A percentile compares a stretch with the other conserved stretches of the same genome.
phyloP scores from a whole-genome alignment of 2,888 invertebrate genomes.

The Cephus pygmeus region DNA sequence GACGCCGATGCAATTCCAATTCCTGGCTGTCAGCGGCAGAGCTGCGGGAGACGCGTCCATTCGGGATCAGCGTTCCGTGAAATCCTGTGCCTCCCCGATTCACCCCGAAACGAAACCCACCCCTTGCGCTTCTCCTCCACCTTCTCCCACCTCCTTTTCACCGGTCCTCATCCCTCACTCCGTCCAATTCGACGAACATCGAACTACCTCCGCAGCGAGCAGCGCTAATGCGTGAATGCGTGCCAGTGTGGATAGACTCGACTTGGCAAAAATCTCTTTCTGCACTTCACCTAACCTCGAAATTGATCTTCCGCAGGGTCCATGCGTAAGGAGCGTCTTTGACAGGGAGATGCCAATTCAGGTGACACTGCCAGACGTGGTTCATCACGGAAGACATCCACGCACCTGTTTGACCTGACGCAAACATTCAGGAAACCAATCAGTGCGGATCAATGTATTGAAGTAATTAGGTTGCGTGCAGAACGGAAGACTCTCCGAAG shows the following conservation, averaged over 20 bases:
- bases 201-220: slow-evolving; percentile 31
- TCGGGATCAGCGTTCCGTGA: slow-evolving; percentile 65
- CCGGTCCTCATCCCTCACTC: slow-evolving; percentile 13
- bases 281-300: no score
- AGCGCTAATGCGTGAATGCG: slow-evolving; percentile 22
- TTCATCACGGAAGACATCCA: no score
- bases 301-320: no score
- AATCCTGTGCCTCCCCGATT: slow-evolving; percentile 59
- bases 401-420: no score
- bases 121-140: slow-evolving; percentile 29
- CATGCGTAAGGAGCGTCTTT: no score
- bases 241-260: neutral
- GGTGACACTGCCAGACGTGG: no score
- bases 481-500: no score
- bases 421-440: no score
- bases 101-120: slow-evolving; percentile 47
- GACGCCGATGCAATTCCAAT: slow-evolving; percentile 67
- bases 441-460: no score
- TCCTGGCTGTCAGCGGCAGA: slow-evolving; percentile 67
- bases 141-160: slow-evolving; percentile 19
- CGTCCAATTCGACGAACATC: slow-evolving; percentile 44
- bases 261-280: neutral
- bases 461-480: no score
- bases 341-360: no score
- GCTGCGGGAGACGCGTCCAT: slow-evolving; percentile 65